Evolutionary conservation across 2,797 vertebrate species (phyloP).

Genomic region (Pipistrellus kuhlii): DNA sequence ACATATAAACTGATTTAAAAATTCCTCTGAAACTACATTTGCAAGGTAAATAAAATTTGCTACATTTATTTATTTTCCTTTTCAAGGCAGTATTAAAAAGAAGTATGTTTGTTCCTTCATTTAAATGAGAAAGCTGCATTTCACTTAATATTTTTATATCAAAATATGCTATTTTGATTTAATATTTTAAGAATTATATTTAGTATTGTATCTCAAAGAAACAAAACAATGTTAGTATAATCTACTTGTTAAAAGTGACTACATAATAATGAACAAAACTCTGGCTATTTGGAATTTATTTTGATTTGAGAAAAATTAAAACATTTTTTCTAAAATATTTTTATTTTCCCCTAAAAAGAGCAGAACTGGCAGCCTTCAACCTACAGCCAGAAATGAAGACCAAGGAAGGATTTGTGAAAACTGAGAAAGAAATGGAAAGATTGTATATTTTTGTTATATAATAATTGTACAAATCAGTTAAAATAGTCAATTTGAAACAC

Average conservation of each 20-base stretch:
- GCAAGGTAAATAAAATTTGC: neutral
- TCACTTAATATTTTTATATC: slow-evolving; percentile 27
- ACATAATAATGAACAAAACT: neutral
- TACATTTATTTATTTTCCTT: slow-evolving; percentile 4
- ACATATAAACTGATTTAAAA: slow-evolving; percentile 41
- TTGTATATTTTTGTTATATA: neutral
- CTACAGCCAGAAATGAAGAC: neutral
- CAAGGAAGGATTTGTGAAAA: neutral
- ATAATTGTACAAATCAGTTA: neutral
- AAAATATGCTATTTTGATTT: neutral
- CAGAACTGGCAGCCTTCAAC: neutral
- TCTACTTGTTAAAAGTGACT: slow-evolving; percentile 12
- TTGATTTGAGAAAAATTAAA: slow-evolving; percentile 21
- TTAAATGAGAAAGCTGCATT: slow-evolving; percentile 36
- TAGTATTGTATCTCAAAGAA: neutral
- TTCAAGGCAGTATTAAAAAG: neutral
- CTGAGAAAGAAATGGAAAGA: neutral
- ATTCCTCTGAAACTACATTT: neutral
- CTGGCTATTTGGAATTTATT: slow-evolving; percentile 22
- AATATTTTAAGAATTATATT: slow-evolving; percentile 39
- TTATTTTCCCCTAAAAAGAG: neutral
- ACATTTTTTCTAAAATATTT: neutral
- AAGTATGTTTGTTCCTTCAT: slow-evolving; percentile 38
- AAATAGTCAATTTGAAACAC: neutral
- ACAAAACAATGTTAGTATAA: neutral